These are phyloP conservation scores for Pelusios castaneus DNA, from an alignment of 2,113 vertebrate species.

Conservation along the genomic window DNA sequence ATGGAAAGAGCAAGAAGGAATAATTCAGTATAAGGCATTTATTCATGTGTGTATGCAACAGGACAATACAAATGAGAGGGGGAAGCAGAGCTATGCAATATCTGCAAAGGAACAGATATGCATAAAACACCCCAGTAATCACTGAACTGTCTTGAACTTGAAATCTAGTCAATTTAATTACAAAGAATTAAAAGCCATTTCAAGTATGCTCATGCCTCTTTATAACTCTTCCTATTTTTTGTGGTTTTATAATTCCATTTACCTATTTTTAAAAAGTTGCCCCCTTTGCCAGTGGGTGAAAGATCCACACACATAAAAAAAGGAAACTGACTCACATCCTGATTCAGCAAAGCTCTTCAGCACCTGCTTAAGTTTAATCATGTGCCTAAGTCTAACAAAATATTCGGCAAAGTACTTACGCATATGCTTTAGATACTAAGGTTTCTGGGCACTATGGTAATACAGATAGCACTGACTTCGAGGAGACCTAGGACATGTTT, in stretches of 20 bases:
- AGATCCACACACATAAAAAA: background rate
- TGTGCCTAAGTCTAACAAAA: background rate
- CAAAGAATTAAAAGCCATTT: background rate
- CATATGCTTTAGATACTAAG: background rate
- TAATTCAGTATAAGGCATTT: background rate
- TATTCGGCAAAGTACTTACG: background rate
- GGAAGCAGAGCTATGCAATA: background rate
- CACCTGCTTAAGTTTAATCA: slow-evolving; percentile 50
- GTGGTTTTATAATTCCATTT: background rate
- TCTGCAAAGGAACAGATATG: background rate
- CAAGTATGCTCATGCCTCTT: background rate
- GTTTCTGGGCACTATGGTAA: background rate
- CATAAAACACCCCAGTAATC: background rate
- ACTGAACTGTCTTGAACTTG: background rate
- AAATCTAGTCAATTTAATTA: background rate
- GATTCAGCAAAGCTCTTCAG: slow-evolving; percentile 47
- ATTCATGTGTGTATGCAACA: background rate
- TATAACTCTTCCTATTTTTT: background rate
- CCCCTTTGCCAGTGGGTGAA: slow-evolving; percentile 1
- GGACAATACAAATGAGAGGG: background rate
- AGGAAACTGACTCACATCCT: slow-evolving; percentile 22
- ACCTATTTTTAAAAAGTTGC: slow-evolving; percentile 19
- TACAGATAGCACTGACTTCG: too few relatives aligned
- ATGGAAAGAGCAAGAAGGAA: background rate
- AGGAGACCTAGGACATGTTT: too few relatives aligned